Conservation (phyloP, 2,888 invertebrate genomes). For the Lepidochitona cinerea region DNA sequence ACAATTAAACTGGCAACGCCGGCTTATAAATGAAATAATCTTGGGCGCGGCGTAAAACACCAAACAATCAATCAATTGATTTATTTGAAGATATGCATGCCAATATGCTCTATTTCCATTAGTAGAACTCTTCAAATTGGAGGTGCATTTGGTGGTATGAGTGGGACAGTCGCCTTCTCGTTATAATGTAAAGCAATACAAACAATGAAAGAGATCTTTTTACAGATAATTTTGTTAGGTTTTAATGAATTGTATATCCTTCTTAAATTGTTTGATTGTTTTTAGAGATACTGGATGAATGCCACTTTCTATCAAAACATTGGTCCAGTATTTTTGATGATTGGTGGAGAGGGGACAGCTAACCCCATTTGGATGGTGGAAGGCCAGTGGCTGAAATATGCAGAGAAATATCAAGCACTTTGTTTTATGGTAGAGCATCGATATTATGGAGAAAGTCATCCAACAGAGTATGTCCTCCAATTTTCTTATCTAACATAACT, state of each 20-base stretch:
- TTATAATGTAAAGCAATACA: no score
- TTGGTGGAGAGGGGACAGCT: constrained; percentile 93
- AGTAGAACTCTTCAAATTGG: no score
- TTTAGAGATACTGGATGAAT: constrained; percentile 86
- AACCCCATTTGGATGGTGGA: constrained; percentile 88
- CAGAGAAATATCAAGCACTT: constrained; percentile 79
- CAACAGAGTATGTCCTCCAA: constrained; percentile 79
- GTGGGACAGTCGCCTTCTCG: no score
- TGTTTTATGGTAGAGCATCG: constrained; percentile 93
- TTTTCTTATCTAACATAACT: background rate
- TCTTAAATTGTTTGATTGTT: constrained; percentile 9
- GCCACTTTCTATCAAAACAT: constrained; percentile 79
- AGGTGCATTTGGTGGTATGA: no score
- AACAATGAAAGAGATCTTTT: no score
- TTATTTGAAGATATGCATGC: no score
- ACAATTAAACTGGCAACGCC: no score
- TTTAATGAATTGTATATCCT: background rate
- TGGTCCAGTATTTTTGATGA: constrained; percentile 92
- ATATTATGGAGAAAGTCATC: constrained; percentile 93
- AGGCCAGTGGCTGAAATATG: constrained; percentile 79
- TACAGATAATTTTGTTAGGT: no score
- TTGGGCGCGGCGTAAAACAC: no score
- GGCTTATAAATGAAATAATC: no score
- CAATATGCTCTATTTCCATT: no score
- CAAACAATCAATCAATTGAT: no score